Percentiles rank a stretch among this genome's conserved stretches.
Evolutionary conservation across 2,113 vertebrate species (phyloP).

Genomic region (Austrofundulus limnaeus): DNA sequence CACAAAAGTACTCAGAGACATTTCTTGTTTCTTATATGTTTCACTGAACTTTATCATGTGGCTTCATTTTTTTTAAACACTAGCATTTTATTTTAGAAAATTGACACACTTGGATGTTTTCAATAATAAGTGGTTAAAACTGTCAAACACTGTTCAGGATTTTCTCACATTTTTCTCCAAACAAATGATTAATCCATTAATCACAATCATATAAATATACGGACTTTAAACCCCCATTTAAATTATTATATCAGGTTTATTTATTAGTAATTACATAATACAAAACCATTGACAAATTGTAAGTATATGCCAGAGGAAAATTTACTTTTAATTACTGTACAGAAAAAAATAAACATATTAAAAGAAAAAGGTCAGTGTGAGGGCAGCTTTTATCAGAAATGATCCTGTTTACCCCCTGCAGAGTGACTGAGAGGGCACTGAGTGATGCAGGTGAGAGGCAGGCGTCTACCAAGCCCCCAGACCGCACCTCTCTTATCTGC

Average conservation of each 20-base stretch:
- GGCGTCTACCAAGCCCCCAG: constrained; percentile 57
- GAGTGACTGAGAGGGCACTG: constrained; percentile 75
- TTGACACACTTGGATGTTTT: no score
- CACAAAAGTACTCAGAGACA: not conserved
- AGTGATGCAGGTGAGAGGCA: constrained; percentile 86
- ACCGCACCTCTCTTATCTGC: constrained; percentile 70
- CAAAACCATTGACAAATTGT: not conserved
- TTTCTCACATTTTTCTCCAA: no score
- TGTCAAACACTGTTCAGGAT: no score
- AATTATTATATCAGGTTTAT: no score
- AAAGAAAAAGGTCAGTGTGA: constrained; percentile 44
- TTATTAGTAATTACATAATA: not conserved
- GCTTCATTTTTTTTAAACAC: no score
- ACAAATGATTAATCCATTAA: no score
- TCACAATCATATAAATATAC: no score
- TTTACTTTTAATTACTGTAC: not conserved
- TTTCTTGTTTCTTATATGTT: not conserved
- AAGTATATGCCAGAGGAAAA: constrained; percentile 1
- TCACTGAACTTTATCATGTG: no score
- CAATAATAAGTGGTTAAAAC: no score
- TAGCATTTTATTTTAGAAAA: no score
- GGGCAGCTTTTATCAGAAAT: constrained; percentile 56
- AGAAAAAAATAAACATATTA: not conserved
- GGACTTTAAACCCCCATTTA: no score
- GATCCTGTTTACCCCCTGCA: constrained; percentile 52